phyloP scores from a whole-genome alignment of 1,140 invertebrate species.

The Cyphomyrmex costatus region DNA sequence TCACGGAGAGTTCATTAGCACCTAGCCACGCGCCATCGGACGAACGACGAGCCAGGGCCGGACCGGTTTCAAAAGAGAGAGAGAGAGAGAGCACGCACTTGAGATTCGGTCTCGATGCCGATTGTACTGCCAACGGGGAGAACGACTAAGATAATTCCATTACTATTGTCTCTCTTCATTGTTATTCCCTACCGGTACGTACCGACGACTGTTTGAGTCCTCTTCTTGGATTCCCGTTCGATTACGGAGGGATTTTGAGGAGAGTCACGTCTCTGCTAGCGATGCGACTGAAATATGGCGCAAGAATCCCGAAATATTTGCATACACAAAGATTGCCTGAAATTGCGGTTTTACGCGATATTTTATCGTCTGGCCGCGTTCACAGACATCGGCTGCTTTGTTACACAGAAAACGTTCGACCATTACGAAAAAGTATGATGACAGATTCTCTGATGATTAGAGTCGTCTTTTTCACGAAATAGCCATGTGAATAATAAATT shows the following conservation, averaged over 20 bases:
- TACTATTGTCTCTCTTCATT: conserved; percentile 63
- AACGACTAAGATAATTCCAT: conserved; percentile 64
- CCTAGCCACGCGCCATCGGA: conserved; percentile 54
- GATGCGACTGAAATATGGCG: conserved; percentile 55
- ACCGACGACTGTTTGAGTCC: conserved; percentile 42
- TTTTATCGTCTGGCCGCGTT: not conserved
- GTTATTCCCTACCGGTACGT: conserved; percentile 58
- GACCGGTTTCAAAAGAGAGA: conserved; percentile 10
- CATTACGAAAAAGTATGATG: conserved; percentile 15
- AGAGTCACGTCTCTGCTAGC: conserved; percentile 44
- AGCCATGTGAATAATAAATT: conserved; percentile 25
- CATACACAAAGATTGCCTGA: conserved; percentile 32
- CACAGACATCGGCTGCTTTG: not conserved
- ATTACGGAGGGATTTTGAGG: conserved; percentile 59
- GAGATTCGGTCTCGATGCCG: conserved; percentile 44
- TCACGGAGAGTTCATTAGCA: conserved; percentile 73
- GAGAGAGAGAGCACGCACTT: not conserved
- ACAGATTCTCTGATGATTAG: conserved; percentile 3
- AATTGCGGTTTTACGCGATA: conserved; percentile 44
- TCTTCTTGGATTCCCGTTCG: conserved; percentile 30
- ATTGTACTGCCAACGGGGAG: conserved; percentile 47
- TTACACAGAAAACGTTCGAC: not conserved
- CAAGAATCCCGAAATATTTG: conserved; percentile 31
- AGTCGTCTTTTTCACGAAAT: not conserved
- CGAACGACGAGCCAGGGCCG: conserved; percentile 42